phyloP scores from a whole-genome alignment of 2,797 vertebrate species.

The Syngnathus acus region DNA sequence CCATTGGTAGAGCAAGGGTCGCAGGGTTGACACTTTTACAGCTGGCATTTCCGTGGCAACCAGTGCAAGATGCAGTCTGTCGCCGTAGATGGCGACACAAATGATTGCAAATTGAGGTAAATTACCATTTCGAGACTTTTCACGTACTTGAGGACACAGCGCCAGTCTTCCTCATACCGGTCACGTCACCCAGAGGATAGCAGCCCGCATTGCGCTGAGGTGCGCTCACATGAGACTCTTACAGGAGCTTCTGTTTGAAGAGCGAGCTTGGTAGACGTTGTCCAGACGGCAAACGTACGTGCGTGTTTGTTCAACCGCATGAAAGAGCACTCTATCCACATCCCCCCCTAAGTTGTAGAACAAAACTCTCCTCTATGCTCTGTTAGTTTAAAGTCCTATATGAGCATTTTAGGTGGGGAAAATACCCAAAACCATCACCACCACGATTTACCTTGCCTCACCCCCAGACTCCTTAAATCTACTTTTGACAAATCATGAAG shows the following conservation, averaged over 20 bases:
- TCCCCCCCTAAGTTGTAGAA: constrained; percentile 38
- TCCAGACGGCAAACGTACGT: constrained; percentile 11
- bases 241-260: constrained; percentile 13
- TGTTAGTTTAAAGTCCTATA: constrained; percentile 33
- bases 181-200: constrained; percentile 8
- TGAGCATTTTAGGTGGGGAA: constrained; percentile 27
- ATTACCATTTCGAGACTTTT: not conserved
- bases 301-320: constrained; percentile 29
- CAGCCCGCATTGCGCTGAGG: constrained; percentile 4
- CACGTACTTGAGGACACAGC: not conserved
- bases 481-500: not conserved
- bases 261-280: constrained; percentile 24
- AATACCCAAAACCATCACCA: not conserved
- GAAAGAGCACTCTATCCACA: constrained; percentile 39
- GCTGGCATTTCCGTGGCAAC: not conserved
- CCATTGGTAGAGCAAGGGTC: too few relatives aligned
- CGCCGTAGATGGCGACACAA: not conserved
- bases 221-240: constrained; percentile 2
- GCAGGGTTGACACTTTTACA: not conserved
- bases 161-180: not conserved
- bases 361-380: constrained; percentile 55
- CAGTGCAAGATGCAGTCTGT: not conserved
- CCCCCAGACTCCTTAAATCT: not conserved
- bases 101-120: not conserved
- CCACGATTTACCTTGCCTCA: not conserved